A percentile compares a stretch with the other conserved stretches of the same genome.
These are phyloP conservation scores for Hyperoplus immaculatus DNA, from an alignment of 2,797 vertebrate species.

Conservation along the genomic window DNA sequence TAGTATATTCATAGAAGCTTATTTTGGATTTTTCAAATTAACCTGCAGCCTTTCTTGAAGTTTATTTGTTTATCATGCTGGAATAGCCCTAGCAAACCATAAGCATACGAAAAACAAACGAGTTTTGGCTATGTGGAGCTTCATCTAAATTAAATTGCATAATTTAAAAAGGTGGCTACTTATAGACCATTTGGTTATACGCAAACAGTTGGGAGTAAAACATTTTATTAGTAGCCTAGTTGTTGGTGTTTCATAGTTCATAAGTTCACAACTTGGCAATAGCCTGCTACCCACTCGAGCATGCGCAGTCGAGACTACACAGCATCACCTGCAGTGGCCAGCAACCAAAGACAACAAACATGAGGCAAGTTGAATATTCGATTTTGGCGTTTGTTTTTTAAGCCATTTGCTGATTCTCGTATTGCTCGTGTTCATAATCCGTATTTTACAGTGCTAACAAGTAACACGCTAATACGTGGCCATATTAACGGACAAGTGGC, in stretches of 20 bases:
- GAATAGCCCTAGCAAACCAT: background rate
- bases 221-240: too few species aligned
- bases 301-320: constrained; percentile 42
- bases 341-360: constrained; percentile 1
- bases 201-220: background rate
- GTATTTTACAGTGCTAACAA: background rate
- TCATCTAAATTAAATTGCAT: background rate
- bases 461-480: background rate
- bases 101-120: background rate
- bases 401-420: too few species aligned
- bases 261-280: background rate
- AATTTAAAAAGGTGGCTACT: background rate
- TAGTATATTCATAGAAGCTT: constrained; percentile 10
- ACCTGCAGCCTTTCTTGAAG: background rate
- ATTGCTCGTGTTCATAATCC: background rate
- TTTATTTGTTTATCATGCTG: background rate
- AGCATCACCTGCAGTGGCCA: constrained; percentile 13
- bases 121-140: background rate
- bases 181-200: background rate
- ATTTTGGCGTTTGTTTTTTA: background rate
- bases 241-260: background rate
- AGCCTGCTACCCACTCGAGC: constrained; percentile 4
- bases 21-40: background rate
- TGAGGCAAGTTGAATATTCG: constrained; percentile 31
- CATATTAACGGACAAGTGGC: background rate